Base-by-base conservation (phyloP, 2,888 invertebrate genomes). In the Volucella bombylans region DNA sequence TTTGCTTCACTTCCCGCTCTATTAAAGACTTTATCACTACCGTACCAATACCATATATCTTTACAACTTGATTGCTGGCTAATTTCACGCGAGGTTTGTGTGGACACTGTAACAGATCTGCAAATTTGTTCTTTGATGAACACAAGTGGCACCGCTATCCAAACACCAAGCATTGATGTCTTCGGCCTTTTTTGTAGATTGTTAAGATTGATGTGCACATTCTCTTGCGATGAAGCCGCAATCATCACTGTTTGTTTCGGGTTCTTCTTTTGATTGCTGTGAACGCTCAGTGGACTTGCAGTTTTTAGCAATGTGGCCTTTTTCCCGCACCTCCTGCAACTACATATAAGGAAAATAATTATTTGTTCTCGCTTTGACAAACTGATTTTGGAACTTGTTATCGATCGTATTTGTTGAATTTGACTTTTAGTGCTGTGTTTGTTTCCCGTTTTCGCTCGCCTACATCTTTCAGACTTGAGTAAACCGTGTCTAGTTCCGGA, bases 371-470 rank as follows among this genome's bases (percentile, higher is more conserved):
- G 55, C 31, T 38, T 55, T 55, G 55, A 55, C 6, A 18, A 55
- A 38, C 38, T 23, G 55, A 55, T 55, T 55, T 55, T 55, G 55
- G 38, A 55, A n/a, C n/a, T n/a, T n/a, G n/a, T n/a, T n/a, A n/a
- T n/a, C n/a, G n/a, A n/a, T n/a, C n/a, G n/a, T n/a, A n/a, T n/a
- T n/a, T n/a, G n/a, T n/a, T n/a, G n/a, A n/a, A n/a, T n/a, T n/a
- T n/a, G n/a, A n/a, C n/a, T n/a, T n/a, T n/a, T n/a, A n/a, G n/a
- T n/a, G n/a, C n/a, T n/a, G n/a, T n/a, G n/a, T n/a, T 18, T 55
- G 31, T 55, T 9, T 55, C 54, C 31, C 54, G 54, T 8, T 55
- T 55, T n/a, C 38, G 55, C 38, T 55, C 55, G 38, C 38, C 38
- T 31, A 55, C 47, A n/a, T n/a, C n/a, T n/a, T n/a, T n/a, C n/a